phyloP scores from a whole-genome alignment of 1,140 invertebrate species.

The Drosophila pruinosa region DNA sequence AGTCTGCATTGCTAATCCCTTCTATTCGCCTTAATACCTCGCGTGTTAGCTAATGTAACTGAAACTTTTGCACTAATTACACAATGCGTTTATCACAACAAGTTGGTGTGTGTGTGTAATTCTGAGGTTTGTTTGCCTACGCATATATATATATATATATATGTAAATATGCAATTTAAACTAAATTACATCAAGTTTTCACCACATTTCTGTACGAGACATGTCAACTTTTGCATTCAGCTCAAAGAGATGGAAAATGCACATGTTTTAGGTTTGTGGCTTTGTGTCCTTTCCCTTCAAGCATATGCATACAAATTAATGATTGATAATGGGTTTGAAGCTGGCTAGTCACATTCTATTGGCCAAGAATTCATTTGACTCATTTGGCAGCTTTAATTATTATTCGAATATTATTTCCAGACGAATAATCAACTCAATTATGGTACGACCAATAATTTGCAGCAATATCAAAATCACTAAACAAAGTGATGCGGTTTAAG shows the following conservation, averaged over 20 bases:
- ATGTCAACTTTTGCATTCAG: constrained; percentile 31
- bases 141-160: neutral
- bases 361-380: neutral
- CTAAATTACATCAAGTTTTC: constrained; percentile 54
- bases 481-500: neutral
- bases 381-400: neutral
- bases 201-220: constrained; percentile 24
- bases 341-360: too few relatives aligned
- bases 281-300: neutral
- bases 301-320: too few relatives aligned
- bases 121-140: neutral
- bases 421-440: neutral
- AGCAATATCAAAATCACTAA: neutral
- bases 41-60: constrained; percentile 18
- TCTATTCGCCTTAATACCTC: constrained; percentile 25
- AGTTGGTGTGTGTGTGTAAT: neutral
- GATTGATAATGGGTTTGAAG: too few relatives aligned
- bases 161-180: constrained; percentile 32
- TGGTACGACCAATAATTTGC: neutral
- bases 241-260: neutral
- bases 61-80: constrained; percentile 61
- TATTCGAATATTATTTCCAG: neutral
- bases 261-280: constrained; percentile 7
- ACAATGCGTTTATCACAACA: constrained; percentile 35
- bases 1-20: constrained; percentile 10